Evolutionary conservation across 2,113 vertebrate species (phyloP).

Genomic region (Pseudorasbora parva): DNA sequence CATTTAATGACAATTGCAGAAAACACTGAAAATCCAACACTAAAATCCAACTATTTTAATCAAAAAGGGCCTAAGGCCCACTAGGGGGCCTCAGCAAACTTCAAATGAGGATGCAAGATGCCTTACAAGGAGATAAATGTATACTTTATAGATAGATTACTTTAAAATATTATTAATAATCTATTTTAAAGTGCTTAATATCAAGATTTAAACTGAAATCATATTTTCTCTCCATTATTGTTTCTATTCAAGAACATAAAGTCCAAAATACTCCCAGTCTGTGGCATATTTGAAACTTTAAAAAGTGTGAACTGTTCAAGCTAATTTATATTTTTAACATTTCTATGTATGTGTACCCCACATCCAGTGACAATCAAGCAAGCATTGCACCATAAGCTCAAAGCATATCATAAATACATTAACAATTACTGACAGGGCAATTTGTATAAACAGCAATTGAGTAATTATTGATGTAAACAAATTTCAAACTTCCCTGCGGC

Average conservation of each 20-base stretch:
- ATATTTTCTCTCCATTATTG: too few relatives aligned
- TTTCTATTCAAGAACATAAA: not conserved
- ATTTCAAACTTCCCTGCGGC: not conserved
- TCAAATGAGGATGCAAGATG: not conserved
- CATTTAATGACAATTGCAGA: not conserved
- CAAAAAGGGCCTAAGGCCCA: not conserved
- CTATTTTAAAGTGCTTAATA: not conserved
- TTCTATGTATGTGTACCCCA: not conserved
- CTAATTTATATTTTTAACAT: not conserved
- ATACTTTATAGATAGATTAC: not conserved
- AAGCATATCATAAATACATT: constrained; percentile 44
- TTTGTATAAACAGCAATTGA: constrained; percentile 48
- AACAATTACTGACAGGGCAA: constrained; percentile 24
- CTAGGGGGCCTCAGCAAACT: constrained; percentile 1
- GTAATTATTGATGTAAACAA: constrained; percentile 43
- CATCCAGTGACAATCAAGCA: constrained; percentile 5
- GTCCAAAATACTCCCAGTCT: not conserved
- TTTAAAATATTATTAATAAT: not conserved
- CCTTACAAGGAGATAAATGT: not conserved
- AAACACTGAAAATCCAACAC: too few relatives aligned
- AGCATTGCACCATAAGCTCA: not conserved
- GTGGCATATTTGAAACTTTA: not conserved
- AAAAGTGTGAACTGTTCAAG: not conserved
- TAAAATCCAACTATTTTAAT: not conserved
- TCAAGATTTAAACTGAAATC: too few relatives aligned